Evolutionary conservation across 2,797 vertebrate species (phyloP), one percentile per base, ranked within the genome.

Genomic region (Labroides dimidiatus): DNA sequence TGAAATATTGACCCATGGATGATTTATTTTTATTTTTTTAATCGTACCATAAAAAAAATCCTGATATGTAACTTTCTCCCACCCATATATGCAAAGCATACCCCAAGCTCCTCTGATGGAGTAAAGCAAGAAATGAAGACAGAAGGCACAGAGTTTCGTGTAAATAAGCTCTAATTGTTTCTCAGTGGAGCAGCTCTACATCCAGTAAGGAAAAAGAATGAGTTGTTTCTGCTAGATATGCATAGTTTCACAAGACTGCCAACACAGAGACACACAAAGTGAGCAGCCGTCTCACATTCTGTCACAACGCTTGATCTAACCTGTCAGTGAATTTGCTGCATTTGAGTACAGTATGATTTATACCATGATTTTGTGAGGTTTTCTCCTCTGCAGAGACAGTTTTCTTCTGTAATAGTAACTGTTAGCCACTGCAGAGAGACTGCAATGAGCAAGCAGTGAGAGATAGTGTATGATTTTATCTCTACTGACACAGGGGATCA

Each of bases 381-480:
- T 16, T 42, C 43, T 68, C 12, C 64, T 36, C 69, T 52, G 45
- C 44, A 55, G 33, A 52, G 62, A 13, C 45, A 10, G 8, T 59
- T 69, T 55, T 72, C 47, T 41, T 66, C 54, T 74, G 54, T 59
- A 33, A 68, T 43, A 27, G 80, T 64, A 88, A 72, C 54, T 69
- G 62, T 69, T 70, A 59, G 56, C 42, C 63, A 60, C 16, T n/a
- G 71, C 42, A 11, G 62, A 67, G 66, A 33, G 27, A 66, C 64
- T 62, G 44, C 54, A 72, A 56, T 21, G 54, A 71, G 44, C 75
- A 24, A 33, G 45, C 72, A 72, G n/a, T n/a, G 49, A 12, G 56
- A 78, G 68, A 73, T 57, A 20, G 48, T 70, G 72, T 61, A 52
- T 80, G 66, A 85, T 87, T 82, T 81, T 84, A 84, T 87, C 80